Conservation (phyloP, 2,888 invertebrate genomes). For the Serrognathus titanus region DNA sequence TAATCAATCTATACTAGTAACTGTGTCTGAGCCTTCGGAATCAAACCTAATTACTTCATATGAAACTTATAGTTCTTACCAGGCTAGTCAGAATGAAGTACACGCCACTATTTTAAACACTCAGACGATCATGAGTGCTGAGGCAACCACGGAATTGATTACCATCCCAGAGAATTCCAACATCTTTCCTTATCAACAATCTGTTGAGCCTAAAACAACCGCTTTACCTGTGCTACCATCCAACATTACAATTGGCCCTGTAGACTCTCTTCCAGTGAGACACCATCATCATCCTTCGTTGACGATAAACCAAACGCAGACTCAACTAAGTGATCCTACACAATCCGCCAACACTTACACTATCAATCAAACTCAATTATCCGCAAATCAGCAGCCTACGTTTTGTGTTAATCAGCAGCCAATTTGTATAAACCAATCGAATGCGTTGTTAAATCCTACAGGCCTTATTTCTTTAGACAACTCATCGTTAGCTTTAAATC, state of each 20-base stretch:
- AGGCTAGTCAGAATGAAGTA: conserved; percentile 39
- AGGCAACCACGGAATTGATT: conserved; percentile 36
- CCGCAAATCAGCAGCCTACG: conserved; percentile 13
- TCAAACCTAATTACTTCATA: conserved; percentile 41
- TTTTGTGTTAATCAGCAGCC: conserved; percentile 39
- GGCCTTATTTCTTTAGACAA: conserved; percentile 24
- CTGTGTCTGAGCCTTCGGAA: conserved; percentile 28
- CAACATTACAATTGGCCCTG: conserved; percentile 10
- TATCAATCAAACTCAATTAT: conserved; percentile 13
- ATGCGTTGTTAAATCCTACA: conserved; percentile 19
- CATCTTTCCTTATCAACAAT: conserved; percentile 23
- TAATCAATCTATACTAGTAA: conserved; percentile 12
- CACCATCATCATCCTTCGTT: not conserved
- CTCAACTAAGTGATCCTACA: not conserved
- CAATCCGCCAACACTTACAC: not conserved
- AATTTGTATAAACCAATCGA: conserved; percentile 37
- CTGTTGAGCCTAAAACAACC: conserved; percentile 15
- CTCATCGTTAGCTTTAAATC: conserved; percentile 20
- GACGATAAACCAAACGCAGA: too few species aligned
- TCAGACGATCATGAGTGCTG: conserved; percentile 39
- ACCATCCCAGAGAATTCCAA: conserved; percentile 30
- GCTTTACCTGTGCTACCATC: conserved; percentile 13
- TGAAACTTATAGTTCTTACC: conserved; percentile 37
- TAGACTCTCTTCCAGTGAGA: conserved; percentile 2
- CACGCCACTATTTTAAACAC: conserved; percentile 43